Evolutionary conservation across 2,888 invertebrate species (phyloP), one percentile per base, ranked within the genome.

Genomic region (Agrotis exclamationis): DNA sequence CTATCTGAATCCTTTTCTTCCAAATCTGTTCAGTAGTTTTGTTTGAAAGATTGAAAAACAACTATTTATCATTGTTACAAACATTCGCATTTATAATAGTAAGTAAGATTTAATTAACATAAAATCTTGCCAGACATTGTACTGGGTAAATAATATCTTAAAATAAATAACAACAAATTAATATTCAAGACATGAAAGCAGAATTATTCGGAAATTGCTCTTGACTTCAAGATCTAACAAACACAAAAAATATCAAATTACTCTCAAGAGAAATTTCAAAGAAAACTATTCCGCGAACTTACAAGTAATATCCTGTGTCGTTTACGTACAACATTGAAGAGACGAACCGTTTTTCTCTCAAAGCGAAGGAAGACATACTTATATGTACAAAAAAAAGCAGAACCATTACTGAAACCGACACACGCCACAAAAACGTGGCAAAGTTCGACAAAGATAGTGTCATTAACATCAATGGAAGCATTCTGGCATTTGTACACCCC

Each of bases 401-500:
- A 59, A 69, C 72, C 69, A 81, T 84, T 82, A 73, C 66, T 22
- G 33, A 3, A 16, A 79, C 60, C 73, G 70, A 72, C 75, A 76
- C 70, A 71, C 57, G 64, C 76, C 75, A 45, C 79, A 86, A 86
- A 89, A 90, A 88, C 88, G 88, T 86, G 83, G 73, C 79, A 58
- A 80, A 79, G 69, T 75, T 79, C 74, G 72, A 81, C 85, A 85
- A 84, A 85, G 85, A 88, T 89, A 88, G 89, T 91, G 89, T 87
- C 90, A 90, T 91, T 91, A 89, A 85, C 87, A 85, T 84, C 82
- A 86, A 89, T 88, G 85, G 82, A 76, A 80, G 82, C 85, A 80
- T 86, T 86, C 74, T 77, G 58, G 47, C 33, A 45, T 84, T 83
- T 82, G 83, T 81, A 48, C 54, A 70, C 65, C 63, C 74, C 58